Base-by-base conservation (phyloP, 2,888 invertebrate genomes). In the Cheilosia urbana region DNA sequence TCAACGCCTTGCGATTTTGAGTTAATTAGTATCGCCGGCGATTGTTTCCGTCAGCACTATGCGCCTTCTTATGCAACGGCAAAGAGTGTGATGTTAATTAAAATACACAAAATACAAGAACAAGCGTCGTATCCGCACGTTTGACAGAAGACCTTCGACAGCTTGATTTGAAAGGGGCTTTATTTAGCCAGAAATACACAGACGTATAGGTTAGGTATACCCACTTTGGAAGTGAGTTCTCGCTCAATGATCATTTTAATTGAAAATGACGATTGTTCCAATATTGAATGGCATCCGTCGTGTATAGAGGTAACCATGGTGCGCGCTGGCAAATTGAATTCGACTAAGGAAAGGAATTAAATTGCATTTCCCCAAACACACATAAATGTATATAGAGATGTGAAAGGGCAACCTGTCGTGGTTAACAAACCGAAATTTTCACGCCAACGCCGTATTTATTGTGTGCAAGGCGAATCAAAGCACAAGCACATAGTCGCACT, bases 191-290 rank as follows among this genome's bases (percentile, higher is more conserved):
- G 6, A n/a, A 47, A 7, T 17, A n/a, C 17, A 47, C 17, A 47
- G n/a, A n/a, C 45, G 13, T 13, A 13, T 13, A 37, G 37, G 37
- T 37, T 11, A 2, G 13, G 3, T 3, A 13, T 37, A 60, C 42
- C 24, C 24, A 57, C 15, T 27, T 4, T 51, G 2, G 17, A 51
- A 24, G 37, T 63, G 30, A 72, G 51, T 37, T 65, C 55, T 21
- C 63, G 51, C 17, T 51, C 51, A 73, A 65, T 73, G 49, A 79
- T 73, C 42, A 55, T 79, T 79, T 79, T 79, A 73, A 79, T 79
- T 79, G 73, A 73, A 60, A 73, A 63, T 45, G 51, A 65, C 49
- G 47, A 57, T 71, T 71, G 58, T 71, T 71, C 21, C 13, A 7
- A 27, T 24, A 62, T 71, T 57, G 17, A 62, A 71, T 55, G 53